Evolutionary conservation across 2,113 vertebrate genomes (phyloP).

Genomic region (Myodes glareolus): DNA sequence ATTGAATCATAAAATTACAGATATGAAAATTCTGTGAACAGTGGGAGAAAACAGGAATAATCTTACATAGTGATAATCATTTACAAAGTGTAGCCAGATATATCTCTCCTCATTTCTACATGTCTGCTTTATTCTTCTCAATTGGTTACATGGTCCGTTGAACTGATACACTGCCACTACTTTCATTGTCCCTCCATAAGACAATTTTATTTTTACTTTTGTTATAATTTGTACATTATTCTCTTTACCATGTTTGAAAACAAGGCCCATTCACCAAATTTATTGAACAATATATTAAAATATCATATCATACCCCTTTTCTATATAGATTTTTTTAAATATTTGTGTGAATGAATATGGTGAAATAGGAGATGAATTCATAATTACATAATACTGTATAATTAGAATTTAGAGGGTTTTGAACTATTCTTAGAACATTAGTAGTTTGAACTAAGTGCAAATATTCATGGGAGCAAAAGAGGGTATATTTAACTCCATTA

Average conservation of each 20-base stretch:
- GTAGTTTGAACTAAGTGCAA: not conserved
- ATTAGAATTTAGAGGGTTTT: not conserved
- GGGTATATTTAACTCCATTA: accelerated
- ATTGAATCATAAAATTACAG: not conserved
- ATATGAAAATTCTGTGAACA: not conserved
- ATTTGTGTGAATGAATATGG: not conserved
- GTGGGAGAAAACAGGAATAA: not conserved
- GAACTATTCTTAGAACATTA: not conserved
- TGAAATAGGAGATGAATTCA: not conserved
- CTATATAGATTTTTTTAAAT: not conserved
- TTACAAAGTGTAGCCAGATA: not conserved
- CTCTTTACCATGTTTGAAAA: not conserved
- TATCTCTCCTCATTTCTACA: not conserved
- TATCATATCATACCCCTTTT: not conserved
- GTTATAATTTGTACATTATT: not conserved
- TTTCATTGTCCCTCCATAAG: not conserved
- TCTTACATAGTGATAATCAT: not conserved
- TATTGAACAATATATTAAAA: not conserved
- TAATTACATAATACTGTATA: not conserved
- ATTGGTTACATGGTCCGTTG: not conserved
- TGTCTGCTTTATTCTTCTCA: not conserved
- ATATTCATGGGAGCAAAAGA: not conserved
- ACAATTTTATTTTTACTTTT: not conserved
- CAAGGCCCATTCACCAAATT: not conserved
- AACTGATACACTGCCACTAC: not conserved